Conservation (phyloP, 2,797 vertebrate species). For the Streptopelia turtur region DNA sequence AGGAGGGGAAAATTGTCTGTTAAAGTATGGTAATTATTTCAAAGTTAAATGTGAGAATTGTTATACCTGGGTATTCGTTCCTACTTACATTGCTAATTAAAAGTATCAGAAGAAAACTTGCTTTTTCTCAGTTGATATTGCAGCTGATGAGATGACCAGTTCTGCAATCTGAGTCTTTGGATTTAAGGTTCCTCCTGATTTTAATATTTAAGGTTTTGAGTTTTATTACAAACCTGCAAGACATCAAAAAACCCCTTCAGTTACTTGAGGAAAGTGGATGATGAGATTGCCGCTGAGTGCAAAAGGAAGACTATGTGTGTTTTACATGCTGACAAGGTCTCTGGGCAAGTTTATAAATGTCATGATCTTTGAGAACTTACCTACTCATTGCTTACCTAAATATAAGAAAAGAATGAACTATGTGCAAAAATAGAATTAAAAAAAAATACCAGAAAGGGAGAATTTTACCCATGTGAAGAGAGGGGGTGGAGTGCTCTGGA, state of each 20-base stretch:
- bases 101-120: background rate
- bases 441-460: background rate
- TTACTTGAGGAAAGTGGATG: background rate
- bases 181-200: background rate
- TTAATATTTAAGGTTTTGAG: background rate
- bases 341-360: background rate
- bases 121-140: background rate
- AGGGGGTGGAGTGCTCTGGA: background rate
- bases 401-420: background rate
- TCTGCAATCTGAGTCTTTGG: background rate
- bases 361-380: background rate
- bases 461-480: background rate
- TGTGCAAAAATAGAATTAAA: background rate
- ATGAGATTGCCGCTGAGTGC: background rate
- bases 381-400: background rate
- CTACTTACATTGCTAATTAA: background rate
- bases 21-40: background rate
- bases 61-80: background rate
- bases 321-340: background rate
- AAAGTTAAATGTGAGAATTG: background rate
- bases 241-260: background rate
- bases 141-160: background rate
- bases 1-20: background rate
- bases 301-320: fast-evolving
- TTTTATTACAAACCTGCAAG: background rate